A percentile compares a stretch with the other conserved stretches of the same genome.
Evolutionary conservation across 2,888 invertebrate species (phyloP).

Genomic region (Tetranychus piercei): DNA sequence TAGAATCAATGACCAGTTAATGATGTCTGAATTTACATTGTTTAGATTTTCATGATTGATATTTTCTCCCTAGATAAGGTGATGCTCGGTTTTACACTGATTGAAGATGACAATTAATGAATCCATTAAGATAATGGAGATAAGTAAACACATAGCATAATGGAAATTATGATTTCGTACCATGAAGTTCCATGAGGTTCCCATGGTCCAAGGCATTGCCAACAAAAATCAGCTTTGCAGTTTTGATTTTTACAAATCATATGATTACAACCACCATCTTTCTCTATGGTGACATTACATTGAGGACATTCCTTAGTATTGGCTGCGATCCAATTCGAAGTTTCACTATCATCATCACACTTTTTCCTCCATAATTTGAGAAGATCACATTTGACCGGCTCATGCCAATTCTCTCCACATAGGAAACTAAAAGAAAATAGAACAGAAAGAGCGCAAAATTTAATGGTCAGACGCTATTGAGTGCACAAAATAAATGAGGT

Average conservation of each 20-base stretch:
- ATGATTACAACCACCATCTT: conserved; percentile 95
- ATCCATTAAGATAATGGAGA: neutral
- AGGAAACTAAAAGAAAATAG: conserved; percentile 43
- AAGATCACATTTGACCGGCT: conserved; percentile 83
- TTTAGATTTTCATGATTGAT: neutral
- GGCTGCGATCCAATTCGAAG: conserved; percentile 96
- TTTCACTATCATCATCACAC: conserved; percentile 96
- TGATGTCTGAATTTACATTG: neutral
- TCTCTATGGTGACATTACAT: conserved; percentile 59
- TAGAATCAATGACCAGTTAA: neutral
- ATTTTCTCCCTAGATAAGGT: too few relatives aligned
- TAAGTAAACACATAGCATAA: neutral
- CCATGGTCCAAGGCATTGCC: conserved; percentile 98
- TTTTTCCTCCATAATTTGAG: conserved; percentile 93
- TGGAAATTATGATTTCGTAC: conserved; percentile 33
- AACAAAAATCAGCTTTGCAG: conserved; percentile 95
- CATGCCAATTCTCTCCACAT: conserved; percentile 94
- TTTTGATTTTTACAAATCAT: conserved; percentile 98
- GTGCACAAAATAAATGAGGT: neutral
- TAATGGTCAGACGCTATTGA: neutral
- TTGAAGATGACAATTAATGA: neutral
- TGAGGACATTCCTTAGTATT: conserved; percentile 98
- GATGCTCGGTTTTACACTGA: too few relatives aligned
- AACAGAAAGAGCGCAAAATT: neutral
- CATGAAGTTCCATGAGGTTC: conserved; percentile 94